Evolutionary conservation across 2,113 vertebrate species (phyloP), one percentile per base, ranked within the genome.

Genomic region (Silurus meridionalis): DNA sequence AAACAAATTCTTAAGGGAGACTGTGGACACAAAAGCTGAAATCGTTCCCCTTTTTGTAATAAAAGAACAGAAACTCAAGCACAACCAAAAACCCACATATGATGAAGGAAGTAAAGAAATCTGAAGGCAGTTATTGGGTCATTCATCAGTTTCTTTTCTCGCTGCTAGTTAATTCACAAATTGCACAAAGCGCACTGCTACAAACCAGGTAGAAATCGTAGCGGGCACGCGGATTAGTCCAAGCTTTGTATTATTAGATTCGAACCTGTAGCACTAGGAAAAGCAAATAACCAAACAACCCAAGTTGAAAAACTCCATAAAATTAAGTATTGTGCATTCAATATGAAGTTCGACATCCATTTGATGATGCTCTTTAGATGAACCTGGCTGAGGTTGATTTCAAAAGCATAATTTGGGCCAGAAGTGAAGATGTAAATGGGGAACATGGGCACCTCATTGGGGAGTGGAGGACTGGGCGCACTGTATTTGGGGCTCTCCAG

Each of bases 401-500:
- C 14, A 15, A 3, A 71, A 48, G 67, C 67, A 71, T 2, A 8
- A 71, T 61, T 61, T 61, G 19, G 60, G 19, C 7, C n/a, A 37
- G 66, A 6, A 28, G 67, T 25, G 8, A 72, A 48, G 15, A 10
- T 50, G 23, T 69, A 13, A 74, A 46, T 3, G 8, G 10, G 23
- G 50, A 53, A 25, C 0, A 25, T 55, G 52, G 52, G 55, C 88
- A 92, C 91, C 91, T 92, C 89, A 64, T 83, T 79, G 48, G 77
- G 78, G 28, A 89, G 85, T 66, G 87, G 88, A 83, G 89, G 86
- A 83, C 88, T 87, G 63, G 90, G 60, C 61, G 25, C 69, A 57
- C 71, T 88, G 86, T 89, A 89, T 61, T 86, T 82, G 0, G 90
- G 71, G 87, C 84, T 88, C 88, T 90, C 89, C 52, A 89, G 79